Conservation (phyloP, 2,797 vertebrate species). For the Catamblyrhynchus diadema region DNA sequence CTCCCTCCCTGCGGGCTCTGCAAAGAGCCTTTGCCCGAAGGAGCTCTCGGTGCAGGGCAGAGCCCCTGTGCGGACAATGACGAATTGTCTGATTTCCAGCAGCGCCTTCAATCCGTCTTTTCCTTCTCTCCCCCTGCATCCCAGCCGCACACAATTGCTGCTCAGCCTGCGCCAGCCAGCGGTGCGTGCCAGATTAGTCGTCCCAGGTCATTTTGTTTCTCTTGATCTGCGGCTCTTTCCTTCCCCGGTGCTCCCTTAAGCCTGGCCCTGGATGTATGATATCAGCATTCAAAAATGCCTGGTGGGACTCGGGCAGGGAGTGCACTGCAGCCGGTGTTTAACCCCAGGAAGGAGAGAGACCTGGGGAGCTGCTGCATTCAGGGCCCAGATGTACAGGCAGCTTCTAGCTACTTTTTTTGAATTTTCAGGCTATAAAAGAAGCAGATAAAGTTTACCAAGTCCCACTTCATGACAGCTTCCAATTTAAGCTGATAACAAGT, state of each 20-base stretch:
- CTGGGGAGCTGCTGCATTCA: not conserved
- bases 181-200: not conserved
- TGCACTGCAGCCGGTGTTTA: not conserved
- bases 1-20: not conserved
- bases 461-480: constrained; percentile 25
- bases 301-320: not conserved
- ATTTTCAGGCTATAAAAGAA: constrained; percentile 5
- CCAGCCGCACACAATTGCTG: not conserved
- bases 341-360: not conserved
- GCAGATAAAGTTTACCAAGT: constrained; percentile 5
- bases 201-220: constrained; percentile 14
- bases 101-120: constrained; percentile 6
- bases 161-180: not conserved
- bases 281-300: constrained; percentile 65
- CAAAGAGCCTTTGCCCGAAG: not conserved
- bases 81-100: not conserved
- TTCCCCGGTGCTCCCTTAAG: constrained; percentile 20
- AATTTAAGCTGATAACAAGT: not conserved
- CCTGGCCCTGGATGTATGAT: constrained; percentile 45
- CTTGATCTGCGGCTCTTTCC: constrained; percentile 40
- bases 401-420: not conserved
- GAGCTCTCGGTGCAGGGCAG: not conserved
- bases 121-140: not conserved
- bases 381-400: not conserved
- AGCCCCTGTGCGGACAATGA: not conserved